Conservation (phyloP, 1,140 invertebrate genomes). For the Cylas formicarius region DNA sequence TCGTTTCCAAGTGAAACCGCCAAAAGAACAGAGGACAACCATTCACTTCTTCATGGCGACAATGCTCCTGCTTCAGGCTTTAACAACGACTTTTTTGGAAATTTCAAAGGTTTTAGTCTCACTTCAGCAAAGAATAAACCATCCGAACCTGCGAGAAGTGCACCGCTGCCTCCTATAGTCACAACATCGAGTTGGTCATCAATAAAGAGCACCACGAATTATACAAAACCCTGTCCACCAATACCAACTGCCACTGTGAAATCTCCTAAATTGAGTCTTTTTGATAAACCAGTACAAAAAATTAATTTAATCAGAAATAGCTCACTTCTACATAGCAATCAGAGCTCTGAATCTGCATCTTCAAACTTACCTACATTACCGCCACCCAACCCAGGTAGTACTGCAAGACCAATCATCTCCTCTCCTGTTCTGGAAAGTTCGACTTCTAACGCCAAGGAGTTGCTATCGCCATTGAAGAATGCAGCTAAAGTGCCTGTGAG, state of each 20-base stretch:
- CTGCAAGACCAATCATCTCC: constrained; percentile 65
- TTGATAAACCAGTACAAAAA: constrained; percentile 29
- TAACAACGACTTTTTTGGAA: constrained; percentile 65
- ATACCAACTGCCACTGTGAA: constrained; percentile 43
- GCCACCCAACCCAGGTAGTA: constrained; percentile 50
- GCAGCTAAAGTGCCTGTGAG: constrained; percentile 48
- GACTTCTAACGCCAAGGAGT: constrained; percentile 66
- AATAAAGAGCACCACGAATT: constrained; percentile 16
- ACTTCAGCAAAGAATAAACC: constrained; percentile 55
- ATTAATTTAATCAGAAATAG: constrained; percentile 30
- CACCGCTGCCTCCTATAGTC: constrained; percentile 44
- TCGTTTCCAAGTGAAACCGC: constrained; percentile 49
- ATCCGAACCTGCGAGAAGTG: constrained; percentile 41
- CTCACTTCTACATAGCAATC: constrained; percentile 31
- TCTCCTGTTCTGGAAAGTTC: constrained; percentile 71
- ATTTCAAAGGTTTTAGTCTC: constrained; percentile 77
- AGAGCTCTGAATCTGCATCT: constrained; percentile 43
- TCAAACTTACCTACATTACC: constrained; percentile 53
- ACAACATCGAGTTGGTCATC: constrained; percentile 5
- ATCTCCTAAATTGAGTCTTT: constrained; percentile 34
- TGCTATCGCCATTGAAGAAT: constrained; percentile 49
- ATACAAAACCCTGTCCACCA: constrained; percentile 28
- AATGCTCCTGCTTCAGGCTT: constrained; percentile 30
- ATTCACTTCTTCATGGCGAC: constrained; percentile 42
- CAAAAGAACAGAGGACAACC: constrained; percentile 47